phyloP scores from a whole-genome alignment of 1,140 invertebrate genomes.

The Sinella curviseta region DNA sequence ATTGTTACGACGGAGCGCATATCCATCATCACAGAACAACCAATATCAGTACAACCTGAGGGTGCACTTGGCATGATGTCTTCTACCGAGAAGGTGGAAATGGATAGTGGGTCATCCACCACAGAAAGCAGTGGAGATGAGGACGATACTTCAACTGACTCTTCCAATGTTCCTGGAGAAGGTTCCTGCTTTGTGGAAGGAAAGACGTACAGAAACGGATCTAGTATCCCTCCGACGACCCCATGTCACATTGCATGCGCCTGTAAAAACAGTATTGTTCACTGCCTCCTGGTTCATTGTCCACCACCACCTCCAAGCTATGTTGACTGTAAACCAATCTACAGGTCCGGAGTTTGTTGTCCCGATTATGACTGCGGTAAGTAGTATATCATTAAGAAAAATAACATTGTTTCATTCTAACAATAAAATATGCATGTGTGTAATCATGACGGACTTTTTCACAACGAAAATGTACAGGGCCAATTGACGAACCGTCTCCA shows the following conservation, averaged over 20 bases:
- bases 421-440: too few species aligned
- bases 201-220: constrained; percentile 74
- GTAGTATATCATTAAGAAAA: constrained; percentile 42
- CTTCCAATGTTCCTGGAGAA: constrained; percentile 44
- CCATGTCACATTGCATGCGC: constrained; percentile 73
- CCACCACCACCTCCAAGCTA: constrained; percentile 65
- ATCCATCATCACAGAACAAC: neutral
- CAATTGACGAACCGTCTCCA: too few species aligned
- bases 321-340: constrained; percentile 66
- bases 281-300: constrained; percentile 75
- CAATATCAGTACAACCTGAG: neutral
- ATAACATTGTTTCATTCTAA: too few species aligned
- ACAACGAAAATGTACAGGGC: constrained; percentile 50
- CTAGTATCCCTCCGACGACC: constrained; percentile 68
- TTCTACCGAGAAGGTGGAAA: neutral
- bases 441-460: too few species aligned
- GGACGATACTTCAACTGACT: neutral
- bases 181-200: constrained; percentile 61
- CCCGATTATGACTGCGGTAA: constrained; percentile 75
- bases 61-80: neutral
- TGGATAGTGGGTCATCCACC: neutral
- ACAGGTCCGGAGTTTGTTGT: constrained; percentile 69
- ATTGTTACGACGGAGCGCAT: neutral
- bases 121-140: neutral
- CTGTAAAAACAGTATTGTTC: constrained; percentile 81